phyloP scores from a whole-genome alignment of 1,140 invertebrate species.

The Trialeurodes vaporariorum region DNA sequence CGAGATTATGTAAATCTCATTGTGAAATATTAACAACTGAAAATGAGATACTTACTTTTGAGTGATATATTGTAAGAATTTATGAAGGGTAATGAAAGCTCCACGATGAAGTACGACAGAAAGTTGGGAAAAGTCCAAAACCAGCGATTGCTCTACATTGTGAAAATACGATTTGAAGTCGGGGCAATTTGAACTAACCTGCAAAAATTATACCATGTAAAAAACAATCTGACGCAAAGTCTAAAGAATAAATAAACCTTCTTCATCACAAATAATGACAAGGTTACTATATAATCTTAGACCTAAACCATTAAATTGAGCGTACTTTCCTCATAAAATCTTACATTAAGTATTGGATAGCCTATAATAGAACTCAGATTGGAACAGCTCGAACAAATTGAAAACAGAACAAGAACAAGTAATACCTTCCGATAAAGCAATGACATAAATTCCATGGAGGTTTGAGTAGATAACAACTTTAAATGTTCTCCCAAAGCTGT shows the following conservation, averaged over 20 bases:
- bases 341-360: neutral
- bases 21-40: neutral
- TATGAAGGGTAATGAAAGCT: slow-evolving; percentile 54
- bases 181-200: slow-evolving; percentile 66
- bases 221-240: too few relatives aligned
- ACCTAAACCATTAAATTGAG: too few relatives aligned
- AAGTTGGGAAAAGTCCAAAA: slow-evolving; percentile 53
- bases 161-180: slow-evolving; percentile 72
- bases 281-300: too few relatives aligned
- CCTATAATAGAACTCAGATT: too few relatives aligned
- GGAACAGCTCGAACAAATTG: slow-evolving; percentile 2
- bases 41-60: slow-evolving; percentile 33
- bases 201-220: too few relatives aligned
- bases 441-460: slow-evolving; percentile 49
- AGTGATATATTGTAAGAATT: slow-evolving; percentile 41
- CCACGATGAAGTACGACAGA: slow-evolving; percentile 56
- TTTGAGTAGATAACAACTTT: slow-evolving; percentile 53
- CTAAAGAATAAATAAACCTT: too few relatives aligned
- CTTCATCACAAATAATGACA: neutral
- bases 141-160: slow-evolving; percentile 63
- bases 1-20: neutral
- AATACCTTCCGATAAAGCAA: slow-evolving; percentile 62
- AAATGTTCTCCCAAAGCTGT: slow-evolving; percentile 59
- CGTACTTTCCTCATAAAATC: too few relatives aligned
- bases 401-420: slow-evolving; percentile 5